These are phyloP conservation scores for Acronicta leporina DNA, from an alignment of 2,888 invertebrate species.

Conservation along the genomic window DNA sequence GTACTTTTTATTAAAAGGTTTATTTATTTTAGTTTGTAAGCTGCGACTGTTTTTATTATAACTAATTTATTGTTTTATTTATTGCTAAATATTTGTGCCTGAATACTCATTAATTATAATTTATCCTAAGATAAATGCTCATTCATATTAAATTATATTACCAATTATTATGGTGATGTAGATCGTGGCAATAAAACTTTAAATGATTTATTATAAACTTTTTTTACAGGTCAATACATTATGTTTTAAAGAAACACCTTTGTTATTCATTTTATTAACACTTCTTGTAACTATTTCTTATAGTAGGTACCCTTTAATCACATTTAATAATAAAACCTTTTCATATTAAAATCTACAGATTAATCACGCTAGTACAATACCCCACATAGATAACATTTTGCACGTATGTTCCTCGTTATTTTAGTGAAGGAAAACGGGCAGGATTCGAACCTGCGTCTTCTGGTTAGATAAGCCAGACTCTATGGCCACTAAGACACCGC, in stretches of 20 bases:
- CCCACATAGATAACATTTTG: too few relatives aligned
- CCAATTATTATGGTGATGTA: conserved; percentile 16
- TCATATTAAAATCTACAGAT: too few relatives aligned
- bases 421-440: too few relatives aligned
- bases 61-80: conserved; percentile 38
- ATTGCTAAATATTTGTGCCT: conserved; percentile 61
- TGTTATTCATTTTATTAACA: too few relatives aligned
- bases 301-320: too few relatives aligned
- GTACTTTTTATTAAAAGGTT: conserved; percentile 78
- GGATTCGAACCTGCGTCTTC: too few relatives aligned
- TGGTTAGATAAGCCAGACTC: too few relatives aligned
- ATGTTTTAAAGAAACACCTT: background rate
- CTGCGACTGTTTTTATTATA: conserved; percentile 39
- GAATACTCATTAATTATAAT: conserved; percentile 64
- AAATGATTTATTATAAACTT: conserved; percentile 25
- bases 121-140: conserved; percentile 19
- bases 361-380: too few relatives aligned
- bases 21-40: conserved; percentile 65
- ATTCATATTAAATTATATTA: conserved; percentile 30
- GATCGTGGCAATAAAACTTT: conserved; percentile 24
- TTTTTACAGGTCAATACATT: conserved; percentile 33
- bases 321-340: too few relatives aligned
- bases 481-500: too few relatives aligned
- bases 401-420: too few relatives aligned
- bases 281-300: too few relatives aligned